These are phyloP conservation scores for Thymelicus acteon DNA, from an alignment of 2,888 invertebrate genomes.

Conservation along the genomic window DNA sequence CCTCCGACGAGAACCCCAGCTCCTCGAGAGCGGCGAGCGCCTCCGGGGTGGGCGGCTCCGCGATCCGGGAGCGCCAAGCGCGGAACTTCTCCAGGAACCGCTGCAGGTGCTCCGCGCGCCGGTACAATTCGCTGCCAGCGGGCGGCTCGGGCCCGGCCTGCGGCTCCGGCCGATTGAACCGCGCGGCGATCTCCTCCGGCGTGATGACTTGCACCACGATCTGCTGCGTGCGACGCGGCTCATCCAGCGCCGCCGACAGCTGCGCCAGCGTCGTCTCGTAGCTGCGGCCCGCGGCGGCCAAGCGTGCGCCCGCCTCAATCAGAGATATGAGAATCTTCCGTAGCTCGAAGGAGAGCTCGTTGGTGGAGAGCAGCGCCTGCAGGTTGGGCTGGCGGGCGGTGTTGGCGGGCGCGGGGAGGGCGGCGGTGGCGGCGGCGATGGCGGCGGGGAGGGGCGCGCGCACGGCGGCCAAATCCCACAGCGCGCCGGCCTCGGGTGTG, in stretches of 20 bases:
- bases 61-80: conserved; percentile 65
- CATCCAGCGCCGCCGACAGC: conserved; percentile 69
- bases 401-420: conserved; percentile 64
- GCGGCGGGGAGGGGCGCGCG: conserved; percentile 69
- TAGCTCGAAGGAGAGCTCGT: conserved; percentile 72
- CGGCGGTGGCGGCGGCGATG: conserved; percentile 75
- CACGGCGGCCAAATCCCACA: conserved; percentile 76
- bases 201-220: conserved; percentile 70
- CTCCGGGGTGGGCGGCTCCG: conserved; percentile 66
- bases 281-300: conserved; percentile 73
- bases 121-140: conserved; percentile 52
- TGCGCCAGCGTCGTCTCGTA: conserved; percentile 71
- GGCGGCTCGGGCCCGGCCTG: conserved; percentile 40
- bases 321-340: conserved; percentile 75
- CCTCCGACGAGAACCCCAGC: conserved; percentile 65
- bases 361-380: conserved; percentile 73
- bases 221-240: conserved; percentile 56
- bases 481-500: conserved; percentile 67
- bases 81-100: conserved; percentile 73
- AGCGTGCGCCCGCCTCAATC: conserved; percentile 74
- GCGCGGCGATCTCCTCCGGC: conserved; percentile 70
- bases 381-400: conserved; percentile 69
- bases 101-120: conserved; percentile 69
- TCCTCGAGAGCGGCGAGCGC: conserved; percentile 63
- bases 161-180: conserved; percentile 51